Evolutionary conservation across 1,140 invertebrate species (phyloP).

Genomic region (Orchestia grillus): DNA sequence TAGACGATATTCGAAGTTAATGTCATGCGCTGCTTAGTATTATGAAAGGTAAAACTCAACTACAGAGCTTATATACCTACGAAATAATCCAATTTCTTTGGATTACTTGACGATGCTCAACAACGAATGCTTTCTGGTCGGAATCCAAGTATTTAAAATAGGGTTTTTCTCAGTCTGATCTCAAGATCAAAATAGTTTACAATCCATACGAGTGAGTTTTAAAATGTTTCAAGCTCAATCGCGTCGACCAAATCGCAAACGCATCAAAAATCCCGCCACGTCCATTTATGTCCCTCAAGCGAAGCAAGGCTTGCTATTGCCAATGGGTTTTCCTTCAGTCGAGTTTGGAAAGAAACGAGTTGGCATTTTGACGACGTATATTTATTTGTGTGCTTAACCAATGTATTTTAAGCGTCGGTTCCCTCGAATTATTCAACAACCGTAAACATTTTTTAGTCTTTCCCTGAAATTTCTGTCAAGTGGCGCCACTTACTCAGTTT

Average conservation of each 20-base stretch:
- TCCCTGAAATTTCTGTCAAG: background rate
- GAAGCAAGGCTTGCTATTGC: background rate
- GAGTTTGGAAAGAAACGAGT: too few relatives aligned
- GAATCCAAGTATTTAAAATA: background rate
- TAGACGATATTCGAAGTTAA: background rate
- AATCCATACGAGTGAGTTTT: background rate
- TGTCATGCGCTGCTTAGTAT: background rate
- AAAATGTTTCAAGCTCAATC: background rate
- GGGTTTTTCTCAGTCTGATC: background rate
- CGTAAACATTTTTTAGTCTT: background rate
- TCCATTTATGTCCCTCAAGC: background rate
- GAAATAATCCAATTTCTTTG: background rate
- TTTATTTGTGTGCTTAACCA: too few relatives aligned
- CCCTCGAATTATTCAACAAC: background rate
- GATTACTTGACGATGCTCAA: background rate
- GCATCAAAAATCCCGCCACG: background rate
- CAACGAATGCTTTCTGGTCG: background rate
- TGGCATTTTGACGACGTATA: too few relatives aligned
- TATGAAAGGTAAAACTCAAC: background rate
- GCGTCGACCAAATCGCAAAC: background rate
- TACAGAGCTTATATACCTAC: background rate
- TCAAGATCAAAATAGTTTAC: background rate
- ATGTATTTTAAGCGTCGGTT: too few relatives aligned
- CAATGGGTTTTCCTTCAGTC: background rate
- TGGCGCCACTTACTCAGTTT: background rate